phyloP scores from a whole-genome alignment of 2,888 invertebrate species.

The Hirtodrosophila cameraria region DNA sequence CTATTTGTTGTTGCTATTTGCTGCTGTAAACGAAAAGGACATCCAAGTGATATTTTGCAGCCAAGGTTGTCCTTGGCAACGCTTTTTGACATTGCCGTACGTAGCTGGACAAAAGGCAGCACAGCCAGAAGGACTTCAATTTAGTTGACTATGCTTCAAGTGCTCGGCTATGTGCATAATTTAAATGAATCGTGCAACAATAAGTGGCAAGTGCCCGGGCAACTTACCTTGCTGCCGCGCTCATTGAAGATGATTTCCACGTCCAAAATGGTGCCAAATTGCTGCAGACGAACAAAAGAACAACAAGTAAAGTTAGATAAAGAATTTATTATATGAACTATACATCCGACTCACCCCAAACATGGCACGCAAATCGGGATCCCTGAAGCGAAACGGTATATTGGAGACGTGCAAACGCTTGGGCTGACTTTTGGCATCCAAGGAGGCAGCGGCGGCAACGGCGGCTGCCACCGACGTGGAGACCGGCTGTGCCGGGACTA shows the following conservation, averaged over 20 bases:
- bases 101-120: slow-evolving; percentile 23
- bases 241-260: slow-evolving; percentile 99
- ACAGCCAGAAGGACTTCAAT: slow-evolving; percentile 34
- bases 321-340: background rate
- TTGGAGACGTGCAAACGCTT: slow-evolving; percentile 99
- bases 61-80: slow-evolving; percentile 44
- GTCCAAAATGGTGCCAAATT: slow-evolving; percentile 99
- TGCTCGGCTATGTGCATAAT: slow-evolving; percentile 67
- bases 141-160: slow-evolving; percentile 44
- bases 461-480: slow-evolving; percentile 60
- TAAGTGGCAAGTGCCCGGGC: slow-evolving; percentile 21
- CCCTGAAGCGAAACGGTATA: slow-evolving; percentile 99
- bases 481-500: slow-evolving; percentile 82
- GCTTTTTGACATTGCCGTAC: background rate
- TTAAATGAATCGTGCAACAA: slow-evolving; percentile 78
- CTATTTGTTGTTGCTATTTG: background rate
- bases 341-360: slow-evolving; percentile 93
- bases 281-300: slow-evolving; percentile 85
- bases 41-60: slow-evolving; percentile 30
- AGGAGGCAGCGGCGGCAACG: slow-evolving; percentile 83
- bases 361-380: slow-evolving; percentile 98
- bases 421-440: slow-evolving; percentile 89
- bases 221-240: slow-evolving; percentile 99
- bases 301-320: slow-evolving; percentile 19
- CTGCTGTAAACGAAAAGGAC: slow-evolving; percentile 20